Base-by-base conservation (phyloP, 1,140 invertebrate genomes). In the Cryptotermes secundus region DNA sequence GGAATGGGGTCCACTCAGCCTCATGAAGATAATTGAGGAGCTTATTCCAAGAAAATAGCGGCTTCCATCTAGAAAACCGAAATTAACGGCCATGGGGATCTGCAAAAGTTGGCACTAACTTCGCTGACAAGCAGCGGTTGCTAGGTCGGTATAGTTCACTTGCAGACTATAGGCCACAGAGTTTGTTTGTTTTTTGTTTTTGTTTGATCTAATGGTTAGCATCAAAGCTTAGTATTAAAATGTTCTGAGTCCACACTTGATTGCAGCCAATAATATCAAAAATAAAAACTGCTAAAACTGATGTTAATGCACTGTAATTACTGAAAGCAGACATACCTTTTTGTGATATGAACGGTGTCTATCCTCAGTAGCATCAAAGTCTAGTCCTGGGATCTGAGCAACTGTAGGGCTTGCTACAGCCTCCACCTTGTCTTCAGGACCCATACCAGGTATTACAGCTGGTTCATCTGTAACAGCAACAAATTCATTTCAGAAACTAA, bases 371-470 rank as follows among this genome's bases (percentile, higher is more conserved):
- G 94, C 92, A 88, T 96, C 95, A 86, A 97, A 92, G 90, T 98
- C 97, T 22, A 98, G 90, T 34, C 97, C 97, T 80, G 97, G 97
- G 88, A 98, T 98, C 80, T 92, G 91, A 86, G 86, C 85, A 89
- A 84, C 86, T 85, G 82, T 87, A 86, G 84, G 86, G 84, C 87
- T 91, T 87, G 85, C 88, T n/a, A 87, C 92, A 86, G 87, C 90
- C 87, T 96, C 96, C 0, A 97, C 95, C 89, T 94, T 94, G 88
- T 98, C 97, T 89, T 99, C 97, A 34, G 97, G 95, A 34, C 97
- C 98, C 96, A 98, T 98, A 42, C 98, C 98, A 79, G 97, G 97
- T 88, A 99, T 97, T 22, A 95, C 90, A 2, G 94, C 93, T 80
- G 93, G 92, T 83, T 83, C 83, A 83, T 83, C 83, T 83, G 16